Conservation (phyloP, 2,113 vertebrate species). For the Diglossa brunneiventris region DNA sequence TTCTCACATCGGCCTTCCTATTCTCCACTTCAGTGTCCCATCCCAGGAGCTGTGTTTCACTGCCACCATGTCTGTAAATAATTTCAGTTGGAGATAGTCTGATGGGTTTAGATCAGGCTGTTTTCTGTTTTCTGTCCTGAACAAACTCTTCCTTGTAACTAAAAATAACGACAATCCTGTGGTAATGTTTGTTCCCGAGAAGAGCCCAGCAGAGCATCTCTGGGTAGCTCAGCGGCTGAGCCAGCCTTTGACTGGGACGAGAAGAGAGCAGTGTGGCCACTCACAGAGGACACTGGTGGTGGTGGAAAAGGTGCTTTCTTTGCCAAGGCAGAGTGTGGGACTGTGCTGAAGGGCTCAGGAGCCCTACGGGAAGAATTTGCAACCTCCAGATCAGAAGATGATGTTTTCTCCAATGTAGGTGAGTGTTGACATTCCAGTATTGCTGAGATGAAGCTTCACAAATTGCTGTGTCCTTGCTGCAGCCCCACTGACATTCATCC, state of each 20-base stretch:
- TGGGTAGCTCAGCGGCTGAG: fast-evolving
- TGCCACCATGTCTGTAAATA: background rate
- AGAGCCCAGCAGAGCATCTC: background rate
- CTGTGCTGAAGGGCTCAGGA: background rate
- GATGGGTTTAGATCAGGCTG: background rate
- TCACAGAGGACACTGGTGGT: background rate
- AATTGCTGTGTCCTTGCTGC: background rate
- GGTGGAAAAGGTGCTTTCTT: background rate
- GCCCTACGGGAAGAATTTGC: background rate
- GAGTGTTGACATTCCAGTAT: background rate
- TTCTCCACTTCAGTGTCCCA: background rate
- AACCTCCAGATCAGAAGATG: background rate
- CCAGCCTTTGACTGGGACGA: constrained; percentile 19
- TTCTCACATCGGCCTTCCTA: background rate
- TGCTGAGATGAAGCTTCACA: background rate
- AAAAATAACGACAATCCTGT: background rate
- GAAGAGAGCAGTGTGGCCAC: background rate
- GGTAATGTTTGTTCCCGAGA: background rate
- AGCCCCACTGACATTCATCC: fast-evolving
- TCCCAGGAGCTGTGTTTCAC: background rate
- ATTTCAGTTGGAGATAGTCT: background rate
- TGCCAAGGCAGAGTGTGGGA: constrained; percentile 1
- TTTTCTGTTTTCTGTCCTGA: background rate
- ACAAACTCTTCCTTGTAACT: background rate
- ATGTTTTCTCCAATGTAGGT: constrained; percentile 66